phyloP scores from a whole-genome alignment of 2,797 vertebrate species.

The Melanotaenia pygmaea region DNA sequence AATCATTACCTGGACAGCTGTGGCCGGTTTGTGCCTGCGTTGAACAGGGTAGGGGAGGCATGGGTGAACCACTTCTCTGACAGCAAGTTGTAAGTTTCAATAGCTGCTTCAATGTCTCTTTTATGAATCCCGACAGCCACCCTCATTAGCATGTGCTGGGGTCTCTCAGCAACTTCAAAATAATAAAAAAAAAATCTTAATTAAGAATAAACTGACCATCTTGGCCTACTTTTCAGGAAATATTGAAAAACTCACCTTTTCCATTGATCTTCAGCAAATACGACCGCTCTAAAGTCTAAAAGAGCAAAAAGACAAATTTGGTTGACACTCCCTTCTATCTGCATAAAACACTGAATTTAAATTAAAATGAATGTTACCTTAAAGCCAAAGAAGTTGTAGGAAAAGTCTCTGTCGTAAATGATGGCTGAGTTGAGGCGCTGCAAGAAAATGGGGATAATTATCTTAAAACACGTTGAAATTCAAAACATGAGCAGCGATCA shows the following conservation, averaged over 20 bases:
- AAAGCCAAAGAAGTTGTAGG: slow-evolving; percentile 98
- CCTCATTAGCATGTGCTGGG: slow-evolving; percentile 98
- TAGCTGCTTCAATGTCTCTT: slow-evolving; percentile 88
- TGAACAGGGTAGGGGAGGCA: slow-evolving; percentile 96
- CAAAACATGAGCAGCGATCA: not conserved
- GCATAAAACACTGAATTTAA: not conserved
- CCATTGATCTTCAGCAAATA: slow-evolving; percentile 95
- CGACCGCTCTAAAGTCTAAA: slow-evolving; percentile 92
- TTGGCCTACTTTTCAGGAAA: not conserved
- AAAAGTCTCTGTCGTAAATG: slow-evolving; percentile 96
- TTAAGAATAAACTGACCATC: not conserved
- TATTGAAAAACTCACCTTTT: slow-evolving; percentile 76
- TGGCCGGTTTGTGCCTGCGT: slow-evolving; percentile 93
- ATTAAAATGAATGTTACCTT: slow-evolving; percentile 74
- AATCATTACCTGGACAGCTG: slow-evolving; percentile 88
- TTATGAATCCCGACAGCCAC: slow-evolving; percentile 94
- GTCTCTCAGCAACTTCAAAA: slow-evolving; percentile 89
- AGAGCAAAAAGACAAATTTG: slow-evolving; percentile 16
- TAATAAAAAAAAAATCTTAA: not conserved
- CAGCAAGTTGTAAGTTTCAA: slow-evolving; percentile 95
- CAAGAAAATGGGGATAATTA: not conserved
- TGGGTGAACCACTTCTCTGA: slow-evolving; percentile 98
- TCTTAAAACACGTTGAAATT: not conserved
- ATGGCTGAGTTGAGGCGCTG: slow-evolving; percentile 94
- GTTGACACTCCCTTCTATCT: not conserved